Percentiles rank a stretch among this genome's conserved stretches.
Conservation (phyloP, 2,888 invertebrate species). For the Gastracanthus pulcherrimus region DNA sequence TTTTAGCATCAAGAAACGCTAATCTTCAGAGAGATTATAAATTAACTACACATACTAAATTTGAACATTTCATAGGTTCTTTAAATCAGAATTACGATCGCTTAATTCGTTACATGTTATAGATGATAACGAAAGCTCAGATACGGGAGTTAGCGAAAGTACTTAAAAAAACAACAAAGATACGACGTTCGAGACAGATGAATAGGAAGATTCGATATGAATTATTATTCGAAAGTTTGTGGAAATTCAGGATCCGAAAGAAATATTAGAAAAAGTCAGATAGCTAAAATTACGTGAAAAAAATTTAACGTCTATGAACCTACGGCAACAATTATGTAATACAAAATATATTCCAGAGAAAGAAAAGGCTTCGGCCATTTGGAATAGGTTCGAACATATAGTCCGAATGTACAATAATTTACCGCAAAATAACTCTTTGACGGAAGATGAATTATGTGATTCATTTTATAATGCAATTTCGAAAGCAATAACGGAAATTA, state of each 20-base stretch:
- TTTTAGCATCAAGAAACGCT: not conserved
- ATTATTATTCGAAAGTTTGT: slow-evolving; percentile 36
- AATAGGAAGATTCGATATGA: slow-evolving; percentile 44
- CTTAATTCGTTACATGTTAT: slow-evolving; percentile 49
- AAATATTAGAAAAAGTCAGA: slow-evolving; percentile 38
- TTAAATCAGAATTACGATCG: slow-evolving; percentile 52
- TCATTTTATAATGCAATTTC: slow-evolving; percentile 43
- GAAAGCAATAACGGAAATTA: slow-evolving; percentile 32
- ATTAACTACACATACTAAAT: slow-evolving; percentile 20
- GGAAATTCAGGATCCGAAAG: slow-evolving; percentile 32
- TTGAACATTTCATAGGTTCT: slow-evolving; percentile 56
- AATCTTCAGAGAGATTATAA: not conserved
- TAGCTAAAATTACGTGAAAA: slow-evolving; percentile 40
- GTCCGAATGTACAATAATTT: slow-evolving; percentile 44
- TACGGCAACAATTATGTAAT: slow-evolving; percentile 33
- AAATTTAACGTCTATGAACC: slow-evolving; percentile 33
- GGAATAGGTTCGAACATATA: slow-evolving; percentile 43
- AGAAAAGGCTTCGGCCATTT: slow-evolving; percentile 46
- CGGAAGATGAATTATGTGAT: slow-evolving; percentile 49
- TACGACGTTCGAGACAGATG: slow-evolving; percentile 50
- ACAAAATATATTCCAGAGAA: slow-evolving; percentile 35
- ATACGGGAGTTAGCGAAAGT: slow-evolving; percentile 14
- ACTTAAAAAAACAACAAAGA: slow-evolving; percentile 39
- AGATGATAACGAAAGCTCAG: slow-evolving; percentile 18
- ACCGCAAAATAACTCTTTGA: slow-evolving; percentile 12